Evolutionary conservation across 1,140 invertebrate genomes (phyloP).

Genomic region (Apis dorsata): DNA sequence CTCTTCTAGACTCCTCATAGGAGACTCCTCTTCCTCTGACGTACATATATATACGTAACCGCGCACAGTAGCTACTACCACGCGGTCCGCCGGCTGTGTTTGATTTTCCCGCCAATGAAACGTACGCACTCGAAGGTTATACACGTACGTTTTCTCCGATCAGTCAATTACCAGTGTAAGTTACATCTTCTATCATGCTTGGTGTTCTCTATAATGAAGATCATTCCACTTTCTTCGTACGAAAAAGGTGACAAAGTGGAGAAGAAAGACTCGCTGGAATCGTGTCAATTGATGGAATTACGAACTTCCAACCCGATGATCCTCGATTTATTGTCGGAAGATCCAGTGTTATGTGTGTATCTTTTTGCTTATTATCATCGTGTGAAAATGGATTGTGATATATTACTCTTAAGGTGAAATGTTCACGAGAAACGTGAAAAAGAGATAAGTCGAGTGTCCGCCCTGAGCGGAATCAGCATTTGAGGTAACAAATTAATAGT

Average conservation of each 20-base stretch:
- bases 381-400: constrained; percentile 1
- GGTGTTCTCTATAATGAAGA: neutral
- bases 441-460: neutral
- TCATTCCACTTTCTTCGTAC: neutral
- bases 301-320: neutral
- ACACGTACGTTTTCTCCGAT: neutral
- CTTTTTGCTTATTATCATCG: neutral
- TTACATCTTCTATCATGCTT: neutral
- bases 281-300: neutral
- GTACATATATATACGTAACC: neutral
- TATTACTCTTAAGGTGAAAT: neutral
- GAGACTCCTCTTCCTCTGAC: neutral
- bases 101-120: constrained; percentile 50
- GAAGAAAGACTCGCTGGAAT: no score
- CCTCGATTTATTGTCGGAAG: neutral
- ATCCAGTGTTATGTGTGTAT: constrained; percentile 3
- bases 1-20: neutral
- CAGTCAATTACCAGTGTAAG: neutral
- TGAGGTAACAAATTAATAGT: neutral
- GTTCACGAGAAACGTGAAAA: neutral
- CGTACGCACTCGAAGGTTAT: neutral
- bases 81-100: constrained; percentile 24
- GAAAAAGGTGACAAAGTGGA: neutral
- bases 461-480: neutral
- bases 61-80: constrained; percentile 7